Percentiles rank a stretch among this genome's conserved stretches.
Conservation (phyloP, 1,140 invertebrate genomes). For the Samia ricini region DNA sequence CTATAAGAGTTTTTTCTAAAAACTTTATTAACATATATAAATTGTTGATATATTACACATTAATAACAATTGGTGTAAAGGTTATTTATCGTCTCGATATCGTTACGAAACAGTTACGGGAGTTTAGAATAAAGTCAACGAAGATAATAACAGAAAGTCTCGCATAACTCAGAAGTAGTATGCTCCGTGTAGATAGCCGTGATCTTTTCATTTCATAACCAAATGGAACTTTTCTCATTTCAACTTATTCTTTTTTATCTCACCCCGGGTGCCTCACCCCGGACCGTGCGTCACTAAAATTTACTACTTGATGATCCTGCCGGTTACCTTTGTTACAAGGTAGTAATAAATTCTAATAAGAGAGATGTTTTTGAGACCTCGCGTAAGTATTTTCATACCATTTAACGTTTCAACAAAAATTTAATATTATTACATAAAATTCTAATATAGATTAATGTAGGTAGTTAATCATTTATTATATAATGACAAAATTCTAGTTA, state of each 20-base stretch:
- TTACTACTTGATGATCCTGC: constrained; percentile 45
- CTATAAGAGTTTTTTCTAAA: too few relatives aligned
- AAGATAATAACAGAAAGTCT: constrained; percentile 36
- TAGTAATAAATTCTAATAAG: neutral
- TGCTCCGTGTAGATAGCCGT: constrained; percentile 52
- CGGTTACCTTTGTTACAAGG: constrained; percentile 1
- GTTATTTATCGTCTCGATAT: too few relatives aligned
- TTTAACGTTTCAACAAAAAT: neutral
- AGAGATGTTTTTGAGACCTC: neutral
- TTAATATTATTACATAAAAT: too few relatives aligned
- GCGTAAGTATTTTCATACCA: neutral
- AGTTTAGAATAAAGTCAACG: neutral
- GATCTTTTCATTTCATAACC: constrained; percentile 68
- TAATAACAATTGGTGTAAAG: too few relatives aligned
- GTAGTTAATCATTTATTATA: too few relatives aligned
- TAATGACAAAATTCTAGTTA: too few relatives aligned
- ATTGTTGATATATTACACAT: too few relatives aligned
- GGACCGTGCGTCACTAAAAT: constrained; percentile 25
- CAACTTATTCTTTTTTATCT: constrained; percentile 67
- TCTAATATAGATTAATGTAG: too few relatives aligned
- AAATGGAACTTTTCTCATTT: constrained; percentile 69
- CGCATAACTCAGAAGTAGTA: constrained; percentile 57
- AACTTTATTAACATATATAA: too few relatives aligned
- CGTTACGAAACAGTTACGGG: neutral
- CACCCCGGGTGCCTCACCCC: neutral